Conservation (phyloP, 2,888 invertebrate species). For the Nycteola revayana region DNA sequence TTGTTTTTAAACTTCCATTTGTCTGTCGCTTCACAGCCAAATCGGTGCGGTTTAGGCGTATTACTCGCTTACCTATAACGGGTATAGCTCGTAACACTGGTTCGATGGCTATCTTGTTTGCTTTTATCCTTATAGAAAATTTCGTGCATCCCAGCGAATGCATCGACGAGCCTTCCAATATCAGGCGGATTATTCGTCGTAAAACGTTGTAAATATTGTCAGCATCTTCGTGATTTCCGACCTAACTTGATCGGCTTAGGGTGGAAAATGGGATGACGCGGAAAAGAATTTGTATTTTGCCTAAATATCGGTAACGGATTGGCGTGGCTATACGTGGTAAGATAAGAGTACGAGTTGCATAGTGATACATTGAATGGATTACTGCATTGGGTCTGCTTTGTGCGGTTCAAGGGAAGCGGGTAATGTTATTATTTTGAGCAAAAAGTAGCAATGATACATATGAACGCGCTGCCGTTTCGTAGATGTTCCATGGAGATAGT, state of each 20-base stretch:
- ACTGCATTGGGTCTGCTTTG: constrained; percentile 59
- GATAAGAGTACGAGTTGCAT: constrained; percentile 68
- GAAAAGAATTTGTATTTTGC: constrained; percentile 70
- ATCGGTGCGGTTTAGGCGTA: constrained; percentile 34
- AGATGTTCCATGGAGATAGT: constrained; percentile 15
- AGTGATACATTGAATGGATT: constrained; percentile 78
- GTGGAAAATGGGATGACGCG: constrained; percentile 42
- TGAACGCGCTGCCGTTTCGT: constrained; percentile 5
- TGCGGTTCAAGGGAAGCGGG: constrained; percentile 29
- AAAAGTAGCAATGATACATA: constrained; percentile 19
- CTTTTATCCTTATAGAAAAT: constrained; percentile 82
- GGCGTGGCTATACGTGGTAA: constrained; percentile 69
- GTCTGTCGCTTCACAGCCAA: constrained; percentile 35
- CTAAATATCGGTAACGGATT: constrained; percentile 80
- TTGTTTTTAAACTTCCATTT: constrained; percentile 47
- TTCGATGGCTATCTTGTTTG: constrained; percentile 79
- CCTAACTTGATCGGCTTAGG: constrained; percentile 38
- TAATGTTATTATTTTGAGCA: constrained; percentile 38
- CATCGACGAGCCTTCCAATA: constrained; percentile 78
- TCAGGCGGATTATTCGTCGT: constrained; percentile 72
- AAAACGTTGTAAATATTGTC: constrained; percentile 66
- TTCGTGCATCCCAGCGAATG: constrained; percentile 79
- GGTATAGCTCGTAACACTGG: constrained; percentile 56
- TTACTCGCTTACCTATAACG: constrained; percentile 33
- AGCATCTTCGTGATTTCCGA: constrained; percentile 38